phyloP scores from a whole-genome alignment of 2,888 invertebrate genomes.

The Girardia tigrina region DNA sequence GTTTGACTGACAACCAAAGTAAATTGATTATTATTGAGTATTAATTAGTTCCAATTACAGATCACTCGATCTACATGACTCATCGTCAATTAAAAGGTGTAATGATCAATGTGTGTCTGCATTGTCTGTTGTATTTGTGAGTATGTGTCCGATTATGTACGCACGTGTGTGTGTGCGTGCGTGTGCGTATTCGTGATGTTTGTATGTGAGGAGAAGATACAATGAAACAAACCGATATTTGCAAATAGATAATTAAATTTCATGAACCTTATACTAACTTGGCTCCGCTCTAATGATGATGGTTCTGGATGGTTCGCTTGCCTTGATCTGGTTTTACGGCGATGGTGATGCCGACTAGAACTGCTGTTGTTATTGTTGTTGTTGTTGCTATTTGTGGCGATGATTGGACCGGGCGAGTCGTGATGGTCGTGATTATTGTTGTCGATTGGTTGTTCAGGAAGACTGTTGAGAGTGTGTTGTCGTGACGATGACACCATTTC shows the following conservation, averaged over 20 bases:
- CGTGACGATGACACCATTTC: not conserved
- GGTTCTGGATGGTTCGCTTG: not conserved
- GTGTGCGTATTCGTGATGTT: not conserved
- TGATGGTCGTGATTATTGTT: conserved; percentile 11
- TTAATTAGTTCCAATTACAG: too few species aligned
- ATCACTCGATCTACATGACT: too few species aligned
- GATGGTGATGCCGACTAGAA: conserved; percentile 15
- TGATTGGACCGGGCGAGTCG: not conserved
- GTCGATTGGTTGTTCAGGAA: not conserved
- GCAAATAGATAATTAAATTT: not conserved
- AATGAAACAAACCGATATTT: not conserved
- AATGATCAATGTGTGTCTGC: too few species aligned
- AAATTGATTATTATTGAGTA: too few species aligned
- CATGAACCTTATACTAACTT: conserved; percentile 23
- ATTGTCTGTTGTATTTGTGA: too few species aligned
- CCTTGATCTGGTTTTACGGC: not conserved
- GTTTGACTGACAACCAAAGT: too few species aligned
- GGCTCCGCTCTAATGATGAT: conserved; percentile 9
- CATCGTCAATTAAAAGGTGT: too few species aligned
- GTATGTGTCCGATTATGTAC: too few species aligned
- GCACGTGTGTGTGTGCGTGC: not conserved
- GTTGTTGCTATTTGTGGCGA: not conserved
- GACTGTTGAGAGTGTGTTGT: conserved; percentile 9
- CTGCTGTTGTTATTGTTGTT: not conserved
- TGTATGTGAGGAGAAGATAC: not conserved